These are phyloP conservation scores for Agriopis leucophaearia DNA, from an alignment of 2,888 invertebrate species.

Conservation along the genomic window DNA sequence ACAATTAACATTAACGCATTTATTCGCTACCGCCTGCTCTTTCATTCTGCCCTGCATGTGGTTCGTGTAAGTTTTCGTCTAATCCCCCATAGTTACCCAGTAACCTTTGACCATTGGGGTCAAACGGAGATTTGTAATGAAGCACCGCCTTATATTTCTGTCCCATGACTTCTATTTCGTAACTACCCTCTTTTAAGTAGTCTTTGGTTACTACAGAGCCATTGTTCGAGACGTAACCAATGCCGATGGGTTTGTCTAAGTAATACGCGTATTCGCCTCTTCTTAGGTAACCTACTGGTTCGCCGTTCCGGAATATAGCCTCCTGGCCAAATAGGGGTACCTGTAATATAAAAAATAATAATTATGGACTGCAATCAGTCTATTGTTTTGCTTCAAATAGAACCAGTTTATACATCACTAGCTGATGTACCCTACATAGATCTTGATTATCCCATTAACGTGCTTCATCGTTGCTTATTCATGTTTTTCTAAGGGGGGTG, in stretches of 20 bases:
- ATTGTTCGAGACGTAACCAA: constrained; percentile 86
- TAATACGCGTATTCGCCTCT: constrained; percentile 92
- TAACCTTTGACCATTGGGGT: constrained; percentile 91
- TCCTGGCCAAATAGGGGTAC: constrained; percentile 95
- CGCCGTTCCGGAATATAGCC: constrained; percentile 92
- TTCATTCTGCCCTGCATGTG: constrained; percentile 80
- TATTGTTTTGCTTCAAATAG: no score
- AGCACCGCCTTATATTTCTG: constrained; percentile 89
- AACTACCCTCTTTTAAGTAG: constrained; percentile 90
- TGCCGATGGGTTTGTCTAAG: constrained; percentile 85
- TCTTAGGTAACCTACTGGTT: constrained; percentile 92
- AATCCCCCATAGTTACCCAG: constrained; percentile 88
- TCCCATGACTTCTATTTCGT: constrained; percentile 94
- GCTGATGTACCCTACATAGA: no score
- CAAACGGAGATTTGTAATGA: constrained; percentile 92
- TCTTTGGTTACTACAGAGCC: constrained; percentile 88
- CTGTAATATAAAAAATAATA: constrained; percentile 54
- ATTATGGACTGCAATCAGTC: no score
- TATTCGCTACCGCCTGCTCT: constrained; percentile 82
- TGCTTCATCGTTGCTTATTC: no score
- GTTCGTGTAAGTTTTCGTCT: constrained; percentile 78
- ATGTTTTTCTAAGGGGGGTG: no score
- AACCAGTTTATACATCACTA: no score
- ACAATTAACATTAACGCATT: constrained; percentile 47
- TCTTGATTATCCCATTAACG: no score